Evolutionary conservation across 2,797 vertebrate genomes (phyloP).

Genomic region (Enoplosus armatus): DNA sequence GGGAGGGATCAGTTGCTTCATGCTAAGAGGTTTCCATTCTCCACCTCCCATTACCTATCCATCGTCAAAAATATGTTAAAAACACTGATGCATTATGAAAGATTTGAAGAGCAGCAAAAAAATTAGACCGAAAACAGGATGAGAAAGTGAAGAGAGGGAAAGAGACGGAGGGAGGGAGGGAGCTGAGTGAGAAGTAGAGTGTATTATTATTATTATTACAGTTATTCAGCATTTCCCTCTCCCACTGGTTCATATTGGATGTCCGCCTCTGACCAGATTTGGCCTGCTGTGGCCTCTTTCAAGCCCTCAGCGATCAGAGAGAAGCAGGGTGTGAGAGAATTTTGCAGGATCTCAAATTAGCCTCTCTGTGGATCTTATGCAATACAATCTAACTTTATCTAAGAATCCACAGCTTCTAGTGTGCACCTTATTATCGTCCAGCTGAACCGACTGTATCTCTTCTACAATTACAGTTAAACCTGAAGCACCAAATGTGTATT

Average conservation of each 20-base stretch:
- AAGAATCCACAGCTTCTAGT: conserved; percentile 30
- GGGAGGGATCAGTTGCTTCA: neutral
- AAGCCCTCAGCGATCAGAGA: conserved; percentile 29
- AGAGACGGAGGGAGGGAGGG: neutral
- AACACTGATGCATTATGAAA: neutral
- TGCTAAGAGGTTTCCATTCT: neutral
- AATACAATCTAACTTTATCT: conserved; percentile 36
- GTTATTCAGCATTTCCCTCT: conserved; percentile 43
- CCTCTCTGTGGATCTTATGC: conserved; percentile 55
- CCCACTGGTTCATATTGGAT: conserved; percentile 30
- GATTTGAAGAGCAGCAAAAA: neutral
- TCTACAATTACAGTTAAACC: conserved; percentile 8
- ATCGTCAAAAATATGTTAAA: neutral
- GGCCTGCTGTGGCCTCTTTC: conserved; percentile 12
- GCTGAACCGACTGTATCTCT: conserved; percentile 1
- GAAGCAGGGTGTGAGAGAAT: conserved; percentile 34
- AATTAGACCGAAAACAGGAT: neutral
- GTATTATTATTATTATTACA: conserved; percentile 12
- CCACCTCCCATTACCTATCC: neutral
- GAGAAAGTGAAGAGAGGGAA: neutral
- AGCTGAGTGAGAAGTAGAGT: conserved; percentile 26
- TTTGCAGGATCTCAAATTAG: conserved; percentile 47
- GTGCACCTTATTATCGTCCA: conserved; percentile 10
- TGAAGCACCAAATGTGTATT: conserved; percentile 25
- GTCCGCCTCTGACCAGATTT: conserved; percentile 47